Base-by-base conservation (phyloP, 2,888 invertebrate species). In the Pantelozetes paolii region DNA sequence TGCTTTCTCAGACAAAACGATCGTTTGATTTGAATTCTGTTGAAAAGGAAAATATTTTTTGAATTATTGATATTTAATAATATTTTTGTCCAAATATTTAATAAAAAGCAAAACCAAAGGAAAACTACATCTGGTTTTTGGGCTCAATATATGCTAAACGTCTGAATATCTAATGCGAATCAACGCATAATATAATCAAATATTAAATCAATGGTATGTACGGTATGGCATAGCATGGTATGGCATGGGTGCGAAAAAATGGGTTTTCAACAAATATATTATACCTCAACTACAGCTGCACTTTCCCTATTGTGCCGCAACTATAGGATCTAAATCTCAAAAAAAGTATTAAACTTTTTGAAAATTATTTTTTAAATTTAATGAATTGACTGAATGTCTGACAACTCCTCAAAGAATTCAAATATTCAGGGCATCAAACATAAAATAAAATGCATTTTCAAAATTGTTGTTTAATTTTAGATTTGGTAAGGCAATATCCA, bases 391-490 rank as follows among this genome's bases (percentile, higher is more conserved):
- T 64, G 20, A 64, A 64, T 11, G 18, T 2, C 32, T 36, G 64
- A 64, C 30, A 64, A 64, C 64, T 32, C 26, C 20, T 26, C 26
- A 23, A 57, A 23, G 26, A 57, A 57, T 57, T 5, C 13, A 26
- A 20, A 23, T 23, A 57, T 57, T 5, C 36, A 36, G 36, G 3
- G 32, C 11, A n/a, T 32, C 32, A 32, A 28, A 50, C 9, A n/a
- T 11, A 64, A 11, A 36, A 36, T 20, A 30, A 9, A 64, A 64
- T 64, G n/a, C 64, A 28, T 64, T 64, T 64, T 36, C 1, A 1
- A 64, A 64, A 64, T 36, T 36, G n/a, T 64, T 2, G 1, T n/a
- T 36, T 64, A 64, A 64, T 64, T 64, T 64, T 36, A 36, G 36
- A 36, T n/a, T n/a, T n/a, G n/a, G n/a, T n/a, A n/a, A n/a, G n/a